Base-by-base conservation (phyloP, 2,113 vertebrate species). In the Epinephelus cyanopodus region DNA sequence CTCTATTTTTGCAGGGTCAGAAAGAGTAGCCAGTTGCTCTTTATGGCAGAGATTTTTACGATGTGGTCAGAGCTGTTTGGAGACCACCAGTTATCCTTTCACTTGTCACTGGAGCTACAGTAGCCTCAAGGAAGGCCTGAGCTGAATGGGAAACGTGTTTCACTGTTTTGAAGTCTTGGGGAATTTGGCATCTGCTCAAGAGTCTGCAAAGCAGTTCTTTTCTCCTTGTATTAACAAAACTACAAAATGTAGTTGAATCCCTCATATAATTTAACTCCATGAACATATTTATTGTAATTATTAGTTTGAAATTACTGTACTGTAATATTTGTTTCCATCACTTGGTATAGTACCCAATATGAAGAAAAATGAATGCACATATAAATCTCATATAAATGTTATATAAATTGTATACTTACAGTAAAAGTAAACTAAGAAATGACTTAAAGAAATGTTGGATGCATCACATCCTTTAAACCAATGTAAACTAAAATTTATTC, bases 21-120 rank as follows among this genome's bases (percentile, higher is more conserved):
- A 92, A 92, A 81, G 90, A 93, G 92, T 92, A 92, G 87, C 94
- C 95, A 95, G 95, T 95, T 95, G 95, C 87, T 94, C 91, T 95
- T 96, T 94, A 95, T 93, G 93, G 92, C 81, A 29, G 91, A 86
- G 89, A 92, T 89, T 92, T 96, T 95, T 96, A 96, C 95, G 94
- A 95, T 94, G 94, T 92, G 89, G 91, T 94, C 89, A 92, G 89
- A 95, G 95, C 94, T 95, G 95, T 94, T 94, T 83, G 87, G 79
- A 90, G 94, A 93, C 93, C 95, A 94, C 92, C 94, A 94, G 69
- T 93, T 86, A 86, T 91, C 91, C 93, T 94, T 94, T 95, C 92
- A 93, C 90, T 94, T 88, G 85, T 85, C 89, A 68, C 79, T 79
- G 85, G 79, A 71, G 86, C 86, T 91, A 85, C 82, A 81, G 90